Percentiles rank a stretch among this genome's conserved stretches.
phyloP scores from a whole-genome alignment of 2,888 invertebrate genomes.

The Eristalis tenax region DNA sequence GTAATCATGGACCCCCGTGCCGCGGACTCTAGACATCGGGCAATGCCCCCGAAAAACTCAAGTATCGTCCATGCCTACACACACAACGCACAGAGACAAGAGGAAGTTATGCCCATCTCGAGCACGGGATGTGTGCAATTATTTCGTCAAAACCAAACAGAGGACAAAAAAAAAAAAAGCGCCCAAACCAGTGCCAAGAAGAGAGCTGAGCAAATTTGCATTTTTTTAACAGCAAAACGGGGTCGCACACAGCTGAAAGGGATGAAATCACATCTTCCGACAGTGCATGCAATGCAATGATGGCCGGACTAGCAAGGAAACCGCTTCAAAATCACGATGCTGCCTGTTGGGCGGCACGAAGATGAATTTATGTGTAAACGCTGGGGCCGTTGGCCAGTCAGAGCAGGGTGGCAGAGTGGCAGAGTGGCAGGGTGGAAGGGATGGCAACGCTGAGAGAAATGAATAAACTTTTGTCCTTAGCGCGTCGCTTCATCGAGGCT shows the following conservation, averaged over 20 bases:
- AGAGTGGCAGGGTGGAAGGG: constrained; percentile 7
- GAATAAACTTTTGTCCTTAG: constrained; percentile 69
- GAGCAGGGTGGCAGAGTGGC: constrained; percentile 25
- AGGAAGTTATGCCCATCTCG: not conserved
- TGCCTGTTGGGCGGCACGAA: constrained; percentile 8
- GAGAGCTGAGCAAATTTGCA: constrained; percentile 1
- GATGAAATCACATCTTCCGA: not conserved
- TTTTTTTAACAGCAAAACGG: not conserved
- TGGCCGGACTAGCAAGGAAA: constrained; percentile 42
- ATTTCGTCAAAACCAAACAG: constrained; percentile 39
- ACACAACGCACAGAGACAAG: not conserved
- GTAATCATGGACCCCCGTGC: not conserved
- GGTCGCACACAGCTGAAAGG: not conserved
- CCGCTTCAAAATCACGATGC: constrained; percentile 40
- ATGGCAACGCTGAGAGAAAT: constrained; percentile 37
- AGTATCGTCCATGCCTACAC: not conserved
- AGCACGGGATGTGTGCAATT: constrained; percentile 49
- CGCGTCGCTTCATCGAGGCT: constrained; percentile 54
- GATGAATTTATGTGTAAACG: constrained; percentile 62
- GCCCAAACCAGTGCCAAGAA: not conserved
- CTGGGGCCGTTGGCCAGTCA: not conserved
- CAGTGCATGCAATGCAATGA: constrained; percentile 12
- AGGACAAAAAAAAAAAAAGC: not conserved
- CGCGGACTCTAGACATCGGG: not conserved
- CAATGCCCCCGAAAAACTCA: not conserved